These are phyloP conservation scores for Oscheius sp. DNA, from an alignment of 2,888 invertebrate genomes.

Conservation along the genomic window DNA sequence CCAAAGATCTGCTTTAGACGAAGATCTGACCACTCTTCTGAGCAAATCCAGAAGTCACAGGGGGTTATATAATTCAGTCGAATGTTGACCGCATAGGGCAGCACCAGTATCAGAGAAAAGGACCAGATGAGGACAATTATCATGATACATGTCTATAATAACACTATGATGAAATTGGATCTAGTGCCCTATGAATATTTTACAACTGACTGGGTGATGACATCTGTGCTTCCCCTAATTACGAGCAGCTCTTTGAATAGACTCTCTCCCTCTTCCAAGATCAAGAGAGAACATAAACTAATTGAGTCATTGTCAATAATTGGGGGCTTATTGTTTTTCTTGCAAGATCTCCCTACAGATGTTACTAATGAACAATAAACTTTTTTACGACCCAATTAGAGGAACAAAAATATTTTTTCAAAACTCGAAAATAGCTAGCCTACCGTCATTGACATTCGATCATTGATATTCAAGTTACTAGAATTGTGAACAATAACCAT, in stretches of 20 bases:
- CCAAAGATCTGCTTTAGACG: constrained; percentile 82
- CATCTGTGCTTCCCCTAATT: constrained; percentile 20
- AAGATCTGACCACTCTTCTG: constrained; percentile 82
- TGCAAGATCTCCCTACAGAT: neutral
- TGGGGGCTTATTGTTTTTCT: neutral
- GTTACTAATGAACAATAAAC: constrained; percentile 4
- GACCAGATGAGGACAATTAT: constrained; percentile 91
- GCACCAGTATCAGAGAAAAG: constrained; percentile 84
- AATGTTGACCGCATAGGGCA: constrained; percentile 89
- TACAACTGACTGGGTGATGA: constrained; percentile 1
- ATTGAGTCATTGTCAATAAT: too few species aligned
- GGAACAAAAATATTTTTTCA: neutral
- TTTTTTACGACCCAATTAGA: neutral
- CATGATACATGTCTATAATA: constrained; percentile 73
- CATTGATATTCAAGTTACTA: constrained; percentile 74
- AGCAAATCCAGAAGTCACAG: constrained; percentile 75
- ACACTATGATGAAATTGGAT: too few species aligned
- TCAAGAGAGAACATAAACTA: neutral
- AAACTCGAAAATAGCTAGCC: neutral
- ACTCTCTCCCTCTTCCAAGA: neutral
- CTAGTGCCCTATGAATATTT: neutral
- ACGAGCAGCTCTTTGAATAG: neutral
- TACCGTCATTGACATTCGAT: constrained; percentile 87
- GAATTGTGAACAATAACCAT: constrained; percentile 93
- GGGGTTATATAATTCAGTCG: constrained; percentile 68